phyloP scores from a whole-genome alignment of 1,140 invertebrate genomes.

The Cydia splendana region DNA sequence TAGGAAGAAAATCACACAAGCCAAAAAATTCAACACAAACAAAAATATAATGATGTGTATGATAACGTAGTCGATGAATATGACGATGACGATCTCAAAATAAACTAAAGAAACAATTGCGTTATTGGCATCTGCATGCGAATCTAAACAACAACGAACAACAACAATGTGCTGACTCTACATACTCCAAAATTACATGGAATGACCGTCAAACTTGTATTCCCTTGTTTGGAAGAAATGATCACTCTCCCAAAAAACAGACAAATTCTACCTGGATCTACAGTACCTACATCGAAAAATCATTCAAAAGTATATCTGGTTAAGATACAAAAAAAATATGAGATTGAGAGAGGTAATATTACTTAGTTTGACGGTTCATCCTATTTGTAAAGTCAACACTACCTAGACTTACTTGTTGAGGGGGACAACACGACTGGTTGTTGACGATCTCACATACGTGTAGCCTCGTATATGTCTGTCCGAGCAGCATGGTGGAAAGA shows the following conservation, averaged over 20 bases:
- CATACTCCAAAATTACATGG: not conserved
- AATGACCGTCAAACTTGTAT: not conserved
- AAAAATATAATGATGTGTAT: constrained; percentile 32
- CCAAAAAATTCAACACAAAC: constrained; percentile 34
- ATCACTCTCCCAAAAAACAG: too few species aligned
- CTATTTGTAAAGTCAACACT: not conserved
- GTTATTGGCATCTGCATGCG: constrained; percentile 25
- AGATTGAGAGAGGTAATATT: too few species aligned
- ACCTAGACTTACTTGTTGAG: constrained; percentile 85
- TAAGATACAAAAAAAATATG: too few species aligned
- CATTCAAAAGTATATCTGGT: too few species aligned
- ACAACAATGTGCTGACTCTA: constrained; percentile 25
- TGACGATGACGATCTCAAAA: constrained; percentile 30
- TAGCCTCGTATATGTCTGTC: constrained; percentile 93
- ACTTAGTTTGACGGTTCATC: not conserved
- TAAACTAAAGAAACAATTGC: constrained; percentile 36
- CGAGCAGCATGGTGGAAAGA: constrained; percentile 69
- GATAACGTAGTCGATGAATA: not conserved
- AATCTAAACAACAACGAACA: constrained; percentile 33
- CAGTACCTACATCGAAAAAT: too few species aligned
- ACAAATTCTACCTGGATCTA: too few species aligned
- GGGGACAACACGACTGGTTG: constrained; percentile 89
- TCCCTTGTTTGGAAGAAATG: too few species aligned
- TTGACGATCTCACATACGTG: constrained; percentile 92
- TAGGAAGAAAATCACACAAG: constrained; percentile 16